Base-by-base conservation (phyloP, 2,888 invertebrate species). In the Vanessa cardui region DNA sequence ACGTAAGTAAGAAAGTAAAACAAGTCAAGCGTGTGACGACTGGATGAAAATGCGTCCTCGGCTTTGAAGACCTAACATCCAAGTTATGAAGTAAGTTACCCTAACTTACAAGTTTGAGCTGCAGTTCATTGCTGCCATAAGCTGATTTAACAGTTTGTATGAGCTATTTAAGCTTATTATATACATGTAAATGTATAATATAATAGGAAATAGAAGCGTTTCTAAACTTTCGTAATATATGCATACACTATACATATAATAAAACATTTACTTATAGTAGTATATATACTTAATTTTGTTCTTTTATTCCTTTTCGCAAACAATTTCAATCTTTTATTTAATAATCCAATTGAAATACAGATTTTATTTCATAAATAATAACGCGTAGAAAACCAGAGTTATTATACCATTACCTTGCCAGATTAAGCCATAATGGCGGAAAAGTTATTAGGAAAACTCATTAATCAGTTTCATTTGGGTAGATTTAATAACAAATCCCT, bases 11-110 rank as follows among this genome's bases (percentile, higher is more conserved):
- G 60, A 60, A 65, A 65, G 59, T 60, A 21, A 60, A 61, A n/a
- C 12, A 9, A n/a, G 56, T 33, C 54, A 26, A 64, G 60, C 66
- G 61, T 31, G 54, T 54, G 60, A 66, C 60, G 52, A 47, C 54
- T 66, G 39, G 59, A 59, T 64, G 67, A 50, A 64, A 67, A 62
- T 61, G 52, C 50, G 54, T 70, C 45, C 47, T 49, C 58, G 58
- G 49, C 64, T 68, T 64, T 46, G 47, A 62, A 62, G 59, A 59
- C 61, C 64, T 61, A 59, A 67, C 62, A 71, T 69, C 75, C 71
- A 75, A 79, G 80, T 83, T 78, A 76, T 76, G 80, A 85, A 84
- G 88, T 79, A 81, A 85, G 83, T 88, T 85, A 78, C 76, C 78
- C 76, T 77, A 77, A 82, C 83, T 83, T 83, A 80, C 78, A 77